Evolutionary conservation across 2,888 invertebrate species (phyloP), one percentile per base, ranked within the genome.

Genomic region (Andrena praecox): DNA sequence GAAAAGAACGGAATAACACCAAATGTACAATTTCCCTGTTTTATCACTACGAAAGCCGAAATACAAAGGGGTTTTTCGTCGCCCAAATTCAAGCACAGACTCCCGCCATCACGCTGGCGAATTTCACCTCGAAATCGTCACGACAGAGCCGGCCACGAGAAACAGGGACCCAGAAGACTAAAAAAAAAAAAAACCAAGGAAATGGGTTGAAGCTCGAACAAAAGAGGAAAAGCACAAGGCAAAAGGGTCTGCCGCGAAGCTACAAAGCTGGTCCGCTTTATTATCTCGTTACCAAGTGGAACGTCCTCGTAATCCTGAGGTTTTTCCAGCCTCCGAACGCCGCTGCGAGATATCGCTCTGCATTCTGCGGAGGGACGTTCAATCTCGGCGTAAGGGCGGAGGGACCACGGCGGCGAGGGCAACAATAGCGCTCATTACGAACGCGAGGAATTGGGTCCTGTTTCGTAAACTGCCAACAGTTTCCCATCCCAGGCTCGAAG

Each of bases 381-480:
- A 85, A 86, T 85, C 85, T 76, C 71, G 48, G 27, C 35, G 6
- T 29, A 70, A 73, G 74, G 56, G 54, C 29, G 66, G 54, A 73
- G 56, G 8, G 20, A 4, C 59, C 20, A 27, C 48, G 12, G 42
- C 16, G 27, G 35, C 24, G 70, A 56, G 72, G 78, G 63, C 85
- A 77, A 90, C 91, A 91, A 91, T 91, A 86, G 88, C 86, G 85
- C 90, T 91, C 91, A 91, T 91, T 91, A 91, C 88, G 81, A 86
- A 80, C 87, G 82, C 85, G 80, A 84, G 81, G 83, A 89, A 91
- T 90, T 85, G 87, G 86, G 82, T 84, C 85, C 79, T 83, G 87
- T 90, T 88, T 82, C 87, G 85, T 84, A 84, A 90, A 90, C 87
- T 82, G 79, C 68, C 84, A 59, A 70, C 71, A 48, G 77, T 82